Base-by-base conservation (phyloP, 2,113 vertebrate genomes). In the Prinia subflava region DNA sequence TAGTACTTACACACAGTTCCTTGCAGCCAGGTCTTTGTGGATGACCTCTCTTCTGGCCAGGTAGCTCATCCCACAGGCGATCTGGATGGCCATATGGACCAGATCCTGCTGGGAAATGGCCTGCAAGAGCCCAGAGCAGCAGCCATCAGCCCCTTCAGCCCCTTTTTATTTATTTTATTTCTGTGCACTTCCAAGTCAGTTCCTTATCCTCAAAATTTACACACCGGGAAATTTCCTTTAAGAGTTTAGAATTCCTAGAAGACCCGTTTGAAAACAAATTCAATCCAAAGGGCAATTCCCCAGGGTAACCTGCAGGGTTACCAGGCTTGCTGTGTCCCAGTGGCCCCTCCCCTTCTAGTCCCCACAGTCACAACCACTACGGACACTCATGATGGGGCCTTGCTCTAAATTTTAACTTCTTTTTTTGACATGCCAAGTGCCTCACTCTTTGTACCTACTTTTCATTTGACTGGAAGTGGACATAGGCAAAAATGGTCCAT, bases 31-130 rank as follows among this genome's bases (percentile, higher is more conserved):
- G 97, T 99, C 99, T 98, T 99, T 99, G 97, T 99, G 99, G 88
- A 99, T 99, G 95, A 99, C 99, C 98, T 99, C 99, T 86, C 99
- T 94, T 87, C 99, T 98, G 80, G 99, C 98, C 97, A 99, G 97
- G 92, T 99, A 99, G 97, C 99, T 99, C 99, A 99, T 99, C 42
- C 99, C 99, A 93, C 99, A 99, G 67, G 99, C 99, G 22, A 99
- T 99, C 98, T 99, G 99, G 96, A 99, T 99, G 52, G 99, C 99
- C 99, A 99, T 99, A 82, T 99, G 99, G 15, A 99, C 99, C 95
- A 99, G 96, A 94, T 99, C 99, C 95, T 99, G 99, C 74, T 99
- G 99, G 95, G 99, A 99, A 96, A 99, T 98, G 0, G 99, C 99
- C 99, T 99, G 97, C 53, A 86, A 82, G 68, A 95, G 86, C 70